These are phyloP conservation scores for Pollicipes pollicipes DNA, from an alignment of 1,140 invertebrate genomes.

Conservation along the genomic window DNA sequence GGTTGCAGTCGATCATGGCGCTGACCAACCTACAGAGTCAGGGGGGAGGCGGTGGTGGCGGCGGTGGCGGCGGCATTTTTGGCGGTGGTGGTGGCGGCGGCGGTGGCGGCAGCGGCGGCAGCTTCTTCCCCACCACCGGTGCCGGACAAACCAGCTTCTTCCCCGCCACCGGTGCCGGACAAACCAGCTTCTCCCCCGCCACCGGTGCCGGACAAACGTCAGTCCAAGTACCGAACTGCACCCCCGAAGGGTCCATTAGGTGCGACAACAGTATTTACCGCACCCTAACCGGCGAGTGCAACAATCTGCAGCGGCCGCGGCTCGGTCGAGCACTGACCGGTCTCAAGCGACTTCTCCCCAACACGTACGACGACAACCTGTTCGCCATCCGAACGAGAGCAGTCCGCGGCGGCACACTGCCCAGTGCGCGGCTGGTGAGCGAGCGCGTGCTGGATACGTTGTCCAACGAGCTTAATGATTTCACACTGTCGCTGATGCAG, in stretches of 20 bases:
- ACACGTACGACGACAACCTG: constrained; percentile 72
- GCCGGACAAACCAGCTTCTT: too few species aligned
- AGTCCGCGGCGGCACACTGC: constrained; percentile 28
- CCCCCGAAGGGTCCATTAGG: background rate
- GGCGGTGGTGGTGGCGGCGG: background rate
- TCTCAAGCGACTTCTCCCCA: constrained; percentile 64
- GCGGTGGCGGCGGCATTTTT: background rate
- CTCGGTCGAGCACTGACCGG: constrained; percentile 68
- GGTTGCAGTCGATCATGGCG: background rate
- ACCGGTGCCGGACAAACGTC: constrained; percentile 44
- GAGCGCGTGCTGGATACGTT: constrained; percentile 31
- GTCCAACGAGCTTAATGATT: constrained; percentile 18
- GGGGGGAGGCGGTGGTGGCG: background rate
- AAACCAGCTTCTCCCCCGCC: constrained; percentile 36
- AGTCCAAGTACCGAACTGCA: constrained; percentile 20
- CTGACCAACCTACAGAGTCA: background rate
- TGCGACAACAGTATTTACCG: constrained; percentile 34
- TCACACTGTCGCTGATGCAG: constrained; percentile 47
- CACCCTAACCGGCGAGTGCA: constrained; percentile 67
- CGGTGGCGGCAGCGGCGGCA: background rate
- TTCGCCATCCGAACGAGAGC: constrained; percentile 43
- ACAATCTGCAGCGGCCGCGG: constrained; percentile 68
- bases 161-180: constrained; percentile 25
- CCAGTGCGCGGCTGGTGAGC: constrained; percentile 53
- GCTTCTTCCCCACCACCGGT: background rate